Conservation (phyloP, 2,888 invertebrate genomes). For the Flexamia atlantica region DNA sequence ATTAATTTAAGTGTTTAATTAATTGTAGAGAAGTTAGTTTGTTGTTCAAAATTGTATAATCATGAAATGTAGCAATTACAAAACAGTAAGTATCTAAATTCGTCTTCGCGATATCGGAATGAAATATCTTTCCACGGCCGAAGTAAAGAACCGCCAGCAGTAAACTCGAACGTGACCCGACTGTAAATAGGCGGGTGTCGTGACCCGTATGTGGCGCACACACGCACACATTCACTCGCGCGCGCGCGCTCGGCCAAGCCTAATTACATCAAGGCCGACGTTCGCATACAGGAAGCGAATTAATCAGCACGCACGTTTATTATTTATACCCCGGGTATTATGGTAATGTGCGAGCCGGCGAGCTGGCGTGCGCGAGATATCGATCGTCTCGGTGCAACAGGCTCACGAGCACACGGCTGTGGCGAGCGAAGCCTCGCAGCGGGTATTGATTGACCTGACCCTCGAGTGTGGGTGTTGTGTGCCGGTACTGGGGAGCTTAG, state of each 20-base stretch:
- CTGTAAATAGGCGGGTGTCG: neutral
- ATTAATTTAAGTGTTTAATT: too few relatives aligned
- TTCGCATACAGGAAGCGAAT: constrained; percentile 26
- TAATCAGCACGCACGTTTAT: constrained; percentile 37
- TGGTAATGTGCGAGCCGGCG: constrained; percentile 35
- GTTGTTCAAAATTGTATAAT: too few relatives aligned
- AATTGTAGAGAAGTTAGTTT: too few relatives aligned
- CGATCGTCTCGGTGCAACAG: constrained; percentile 46
- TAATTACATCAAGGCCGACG: constrained; percentile 16
- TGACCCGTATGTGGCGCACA: neutral
- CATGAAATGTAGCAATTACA: too few relatives aligned
- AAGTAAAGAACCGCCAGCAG: too few relatives aligned
- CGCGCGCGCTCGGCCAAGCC: neutral
- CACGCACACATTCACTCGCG: constrained; percentile 1
- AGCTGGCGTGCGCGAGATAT: constrained; percentile 34
- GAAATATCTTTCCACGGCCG: too few relatives aligned
- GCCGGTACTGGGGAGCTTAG: too few relatives aligned
- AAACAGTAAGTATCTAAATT: too few relatives aligned
- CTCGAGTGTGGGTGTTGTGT: too few relatives aligned
- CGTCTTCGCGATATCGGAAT: too few relatives aligned
- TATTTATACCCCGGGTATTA: constrained; percentile 46
- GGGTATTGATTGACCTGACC: too few relatives aligned
- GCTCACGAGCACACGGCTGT: neutral
- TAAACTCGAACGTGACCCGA: too few relatives aligned
- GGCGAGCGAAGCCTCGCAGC: neutral